Percentiles rank a stretch among this genome's conserved stretches.
Evolutionary conservation across 2,888 invertebrate species (phyloP).

Genomic region (Torymus tubicola): DNA sequence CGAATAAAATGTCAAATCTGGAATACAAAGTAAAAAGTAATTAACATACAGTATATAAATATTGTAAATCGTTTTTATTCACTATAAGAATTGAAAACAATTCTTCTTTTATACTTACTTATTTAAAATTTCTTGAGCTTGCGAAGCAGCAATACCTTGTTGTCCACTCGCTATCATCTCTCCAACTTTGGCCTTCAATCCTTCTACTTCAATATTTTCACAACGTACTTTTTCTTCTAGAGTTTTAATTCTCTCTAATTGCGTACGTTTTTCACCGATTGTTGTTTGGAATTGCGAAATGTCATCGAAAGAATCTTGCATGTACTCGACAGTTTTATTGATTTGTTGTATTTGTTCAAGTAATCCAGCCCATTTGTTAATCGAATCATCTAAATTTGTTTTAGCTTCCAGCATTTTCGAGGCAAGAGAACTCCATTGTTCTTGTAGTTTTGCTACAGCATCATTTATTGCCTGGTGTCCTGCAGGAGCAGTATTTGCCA

Average conservation of each 20-base stretch:
- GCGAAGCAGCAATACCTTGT: conserved; percentile 88
- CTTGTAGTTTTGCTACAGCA: conserved; percentile 88
- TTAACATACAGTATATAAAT: conserved; percentile 20
- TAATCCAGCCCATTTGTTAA: conserved; percentile 94
- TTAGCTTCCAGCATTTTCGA: conserved; percentile 95
- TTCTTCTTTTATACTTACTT: conserved; percentile 66
- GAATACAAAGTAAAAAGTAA: conserved; percentile 17
- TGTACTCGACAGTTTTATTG: conserved; percentile 87
- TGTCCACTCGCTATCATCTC: conserved; percentile 92
- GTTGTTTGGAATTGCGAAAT: conserved; percentile 86
- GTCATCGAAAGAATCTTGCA: conserved; percentile 86
- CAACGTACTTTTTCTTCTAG: conserved; percentile 92
- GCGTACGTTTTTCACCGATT: conserved; percentile 90
- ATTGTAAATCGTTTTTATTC: too few species aligned
- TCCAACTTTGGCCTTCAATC: conserved; percentile 87
- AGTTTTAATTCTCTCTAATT: conserved; percentile 89
- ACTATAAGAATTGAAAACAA: too few species aligned
- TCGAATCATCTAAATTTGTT: conserved; percentile 89
- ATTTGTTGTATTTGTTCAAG: conserved; percentile 91
- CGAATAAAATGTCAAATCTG: conserved; percentile 87
- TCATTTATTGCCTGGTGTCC: conserved; percentile 93
- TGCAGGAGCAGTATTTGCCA: conserved; percentile 92
- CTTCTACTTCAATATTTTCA: conserved; percentile 93
- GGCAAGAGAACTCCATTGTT: conserved; percentile 92
- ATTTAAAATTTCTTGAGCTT: conserved; percentile 90